Evolutionary conservation across 2,888 invertebrate species (phyloP).

Genomic region (Archips xylosteana): DNA sequence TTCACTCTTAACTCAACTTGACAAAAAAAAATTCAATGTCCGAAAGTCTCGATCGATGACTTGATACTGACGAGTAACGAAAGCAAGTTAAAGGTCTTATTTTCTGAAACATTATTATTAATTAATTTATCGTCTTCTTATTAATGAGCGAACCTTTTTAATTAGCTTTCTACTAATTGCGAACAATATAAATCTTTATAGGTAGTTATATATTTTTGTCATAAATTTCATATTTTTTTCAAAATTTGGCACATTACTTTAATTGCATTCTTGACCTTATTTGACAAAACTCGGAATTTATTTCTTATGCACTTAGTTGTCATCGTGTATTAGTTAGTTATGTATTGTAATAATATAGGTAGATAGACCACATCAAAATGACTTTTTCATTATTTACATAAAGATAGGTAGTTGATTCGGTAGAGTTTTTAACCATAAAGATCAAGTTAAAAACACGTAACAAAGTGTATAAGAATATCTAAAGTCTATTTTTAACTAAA

Average conservation of each 20-base stretch:
- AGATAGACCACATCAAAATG: constrained; percentile 36
- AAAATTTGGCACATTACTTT: constrained; percentile 28
- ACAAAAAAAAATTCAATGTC: background rate
- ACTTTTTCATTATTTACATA: constrained; percentile 12
- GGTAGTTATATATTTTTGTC: constrained; percentile 1
- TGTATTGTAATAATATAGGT: background rate
- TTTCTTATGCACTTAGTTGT: constrained; percentile 9
- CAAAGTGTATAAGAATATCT: constrained; percentile 17
- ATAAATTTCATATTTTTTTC: background rate
- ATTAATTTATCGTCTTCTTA: background rate
- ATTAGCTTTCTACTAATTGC: constrained; percentile 11
- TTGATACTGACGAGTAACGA: background rate
- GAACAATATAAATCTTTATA: constrained; percentile 1
- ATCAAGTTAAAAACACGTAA: constrained; percentile 30
- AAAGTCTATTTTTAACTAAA: constrained; percentile 14
- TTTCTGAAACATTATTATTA: background rate
- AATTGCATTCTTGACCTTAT: constrained; percentile 25
- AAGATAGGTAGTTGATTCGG: background rate
- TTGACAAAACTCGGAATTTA: constrained; percentile 11
- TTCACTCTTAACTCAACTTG: background rate
- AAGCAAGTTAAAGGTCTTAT: background rate
- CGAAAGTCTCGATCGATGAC: background rate
- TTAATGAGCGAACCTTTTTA: constrained; percentile 10
- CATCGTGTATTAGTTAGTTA: background rate
- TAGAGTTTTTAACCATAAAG: constrained; percentile 25